These are phyloP conservation scores for Pangasius djambal DNA, from an alignment of 2,797 vertebrate species.

Conservation along the genomic window DNA sequence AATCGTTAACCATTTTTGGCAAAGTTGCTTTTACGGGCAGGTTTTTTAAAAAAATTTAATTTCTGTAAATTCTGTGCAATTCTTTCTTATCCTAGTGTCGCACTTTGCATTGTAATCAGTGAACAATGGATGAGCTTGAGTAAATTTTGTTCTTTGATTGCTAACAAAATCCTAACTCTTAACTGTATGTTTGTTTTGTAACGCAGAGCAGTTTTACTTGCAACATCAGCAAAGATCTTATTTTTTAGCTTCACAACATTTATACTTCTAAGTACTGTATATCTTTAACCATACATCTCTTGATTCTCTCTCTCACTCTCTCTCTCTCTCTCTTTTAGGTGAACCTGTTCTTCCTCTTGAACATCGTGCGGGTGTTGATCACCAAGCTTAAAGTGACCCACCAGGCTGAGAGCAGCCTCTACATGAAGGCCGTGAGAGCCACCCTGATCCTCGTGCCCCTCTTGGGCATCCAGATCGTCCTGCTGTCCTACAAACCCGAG, in stretches of 20 bases:
- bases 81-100: not conserved
- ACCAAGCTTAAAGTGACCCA: slow-evolving; percentile 96
- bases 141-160: not conserved
- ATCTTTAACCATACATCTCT: not conserved
- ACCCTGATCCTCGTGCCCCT: slow-evolving; percentile 95
- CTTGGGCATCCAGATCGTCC: slow-evolving; percentile 92
- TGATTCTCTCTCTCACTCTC: not conserved
- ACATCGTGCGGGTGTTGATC: slow-evolving; percentile 95
- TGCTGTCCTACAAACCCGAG: slow-evolving; percentile 88
- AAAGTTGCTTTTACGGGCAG: not conserved
- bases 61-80: not conserved
- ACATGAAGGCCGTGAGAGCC: slow-evolving; percentile 96
- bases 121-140: not conserved
- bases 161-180: not conserved
- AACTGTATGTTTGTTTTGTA: no score
- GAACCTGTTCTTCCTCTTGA: slow-evolving; percentile 95
- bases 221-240: not conserved
- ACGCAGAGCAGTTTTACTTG: not conserved
- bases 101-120: not conserved
- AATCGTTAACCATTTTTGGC: not conserved
- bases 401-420: slow-evolving; percentile 93
- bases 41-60: not conserved
- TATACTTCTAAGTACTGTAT: not conserved
- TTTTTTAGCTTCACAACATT: not conserved
- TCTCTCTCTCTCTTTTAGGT: slow-evolving; percentile 72